These are phyloP conservation scores for Elanoides forficatus DNA, from an alignment of 2,113 vertebrate species.

Conservation along the genomic window DNA sequence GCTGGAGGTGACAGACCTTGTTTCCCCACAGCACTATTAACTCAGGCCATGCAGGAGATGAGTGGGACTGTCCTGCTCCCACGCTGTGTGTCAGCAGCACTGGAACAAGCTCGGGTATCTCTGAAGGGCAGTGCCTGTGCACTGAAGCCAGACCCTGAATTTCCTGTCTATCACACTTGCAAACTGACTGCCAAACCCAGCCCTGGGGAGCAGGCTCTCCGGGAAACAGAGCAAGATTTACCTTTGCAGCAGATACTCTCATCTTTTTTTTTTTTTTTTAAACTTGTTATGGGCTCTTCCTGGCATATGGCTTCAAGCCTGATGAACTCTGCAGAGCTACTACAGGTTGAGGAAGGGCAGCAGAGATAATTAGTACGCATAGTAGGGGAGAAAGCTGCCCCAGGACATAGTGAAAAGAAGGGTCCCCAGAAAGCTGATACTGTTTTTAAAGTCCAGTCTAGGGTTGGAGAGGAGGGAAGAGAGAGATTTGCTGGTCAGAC, in stretches of 20 bases:
- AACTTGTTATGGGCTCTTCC: background rate
- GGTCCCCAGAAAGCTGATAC: background rate
- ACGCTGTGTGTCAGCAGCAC: background rate
- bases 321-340: background rate
- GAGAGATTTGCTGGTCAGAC: background rate
- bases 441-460: background rate
- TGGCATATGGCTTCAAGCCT: background rate
- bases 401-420: background rate
- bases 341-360: background rate
- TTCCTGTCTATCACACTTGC: slow-evolving; percentile 21
- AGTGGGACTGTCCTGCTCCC: background rate
- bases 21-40: background rate
- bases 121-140: background rate
- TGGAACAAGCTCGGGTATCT: background rate
- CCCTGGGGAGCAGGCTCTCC: background rate
- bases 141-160: slow-evolving; percentile 11
- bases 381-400: background rate
- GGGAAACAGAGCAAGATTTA: background rate
- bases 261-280: background rate
- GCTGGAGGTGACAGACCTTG: background rate
- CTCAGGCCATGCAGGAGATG: background rate
- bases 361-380: fast-evolving
- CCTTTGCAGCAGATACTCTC: background rate
- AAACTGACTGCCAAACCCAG: background rate
- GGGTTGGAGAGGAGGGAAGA: background rate